A percentile compares a stretch with the other conserved stretches of the same genome.
Evolutionary conservation across 2,797 vertebrate species (phyloP).

Genomic region (Enteromius radiatus): DNA sequence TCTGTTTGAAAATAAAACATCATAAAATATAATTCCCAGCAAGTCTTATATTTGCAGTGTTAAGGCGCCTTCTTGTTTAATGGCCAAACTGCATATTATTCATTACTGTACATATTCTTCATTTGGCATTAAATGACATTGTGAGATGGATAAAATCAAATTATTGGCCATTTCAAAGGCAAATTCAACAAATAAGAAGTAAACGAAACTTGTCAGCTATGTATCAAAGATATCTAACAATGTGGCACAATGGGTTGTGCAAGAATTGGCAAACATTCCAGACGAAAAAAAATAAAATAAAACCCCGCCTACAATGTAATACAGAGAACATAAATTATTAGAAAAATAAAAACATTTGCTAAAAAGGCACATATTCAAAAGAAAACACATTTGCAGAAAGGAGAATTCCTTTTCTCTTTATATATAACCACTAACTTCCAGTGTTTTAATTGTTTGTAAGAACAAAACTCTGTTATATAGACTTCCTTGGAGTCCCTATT

Average conservation of each 20-base stretch:
- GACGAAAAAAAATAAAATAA: neutral
- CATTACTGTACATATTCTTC: neutral
- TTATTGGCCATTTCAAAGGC: neutral
- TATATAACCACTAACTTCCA: conserved; percentile 65
- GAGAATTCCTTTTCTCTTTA: conserved; percentile 43
- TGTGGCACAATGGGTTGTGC: neutral
- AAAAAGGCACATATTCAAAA: conserved; percentile 53
- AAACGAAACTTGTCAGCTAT: neutral
- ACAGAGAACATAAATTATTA: conserved; percentile 59
- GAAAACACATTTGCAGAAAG: conserved; percentile 55
- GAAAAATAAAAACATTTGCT: conserved; percentile 55
- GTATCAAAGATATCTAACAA: conserved; percentile 20
- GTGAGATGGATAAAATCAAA: neutral
- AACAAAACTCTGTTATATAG: conserved; percentile 5
- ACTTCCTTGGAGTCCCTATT: neutral
- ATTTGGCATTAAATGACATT: conserved; percentile 11
- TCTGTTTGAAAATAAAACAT: too few relatives aligned
- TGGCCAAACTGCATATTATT: conserved; percentile 1
- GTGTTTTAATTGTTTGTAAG: conserved; percentile 68
- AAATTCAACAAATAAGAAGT: neutral
- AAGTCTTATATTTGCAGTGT: neutral
- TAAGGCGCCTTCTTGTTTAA: neutral
- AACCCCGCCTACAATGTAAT: neutral
- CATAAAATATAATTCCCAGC: too few relatives aligned
- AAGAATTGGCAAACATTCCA: neutral